Conservation (phyloP, 2,797 vertebrate genomes). For the Decapterus maruadsi region DNA sequence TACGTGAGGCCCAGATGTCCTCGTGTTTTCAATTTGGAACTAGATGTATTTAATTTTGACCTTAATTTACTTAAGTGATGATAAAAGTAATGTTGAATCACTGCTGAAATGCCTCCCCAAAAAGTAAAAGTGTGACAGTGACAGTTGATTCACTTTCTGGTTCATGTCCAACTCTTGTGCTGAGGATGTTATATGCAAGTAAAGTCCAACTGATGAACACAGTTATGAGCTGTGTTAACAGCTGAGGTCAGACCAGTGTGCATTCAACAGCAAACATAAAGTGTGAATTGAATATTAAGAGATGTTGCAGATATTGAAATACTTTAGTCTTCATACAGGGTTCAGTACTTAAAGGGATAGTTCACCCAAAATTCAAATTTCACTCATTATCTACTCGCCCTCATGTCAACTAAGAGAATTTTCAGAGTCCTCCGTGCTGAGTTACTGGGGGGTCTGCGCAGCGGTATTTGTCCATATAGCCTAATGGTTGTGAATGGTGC, state of each 20-base stretch:
- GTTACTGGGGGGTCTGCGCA: too few species aligned
- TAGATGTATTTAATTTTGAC: conserved; percentile 10
- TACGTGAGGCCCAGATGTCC: not conserved
- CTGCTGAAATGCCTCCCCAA: not conserved
- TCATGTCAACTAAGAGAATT: too few species aligned
- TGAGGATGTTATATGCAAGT: not conserved
- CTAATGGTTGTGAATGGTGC: too few species aligned
- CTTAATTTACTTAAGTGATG: conserved; percentile 9
- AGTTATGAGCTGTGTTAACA: not conserved
- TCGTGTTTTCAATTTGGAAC: too few species aligned
- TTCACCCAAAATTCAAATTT: too few species aligned
- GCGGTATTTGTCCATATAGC: too few species aligned
- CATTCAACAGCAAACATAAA: not conserved
- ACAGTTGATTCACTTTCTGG: not conserved
- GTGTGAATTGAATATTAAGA: too few species aligned
- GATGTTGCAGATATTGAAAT: not conserved
- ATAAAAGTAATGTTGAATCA: conserved; percentile 2
- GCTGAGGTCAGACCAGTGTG: not conserved
- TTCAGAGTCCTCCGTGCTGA: too few species aligned
- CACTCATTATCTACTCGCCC: too few species aligned
- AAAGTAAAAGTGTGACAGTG: not conserved
- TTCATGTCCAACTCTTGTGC: not conserved
- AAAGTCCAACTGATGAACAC: not conserved
- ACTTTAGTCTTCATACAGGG: not conserved
- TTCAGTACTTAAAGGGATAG: not conserved